These are phyloP conservation scores for Zoanthus sansibaricus DNA, from an alignment of 92 coral and sea anemone genomes.

Conservation along the genomic window DNA sequence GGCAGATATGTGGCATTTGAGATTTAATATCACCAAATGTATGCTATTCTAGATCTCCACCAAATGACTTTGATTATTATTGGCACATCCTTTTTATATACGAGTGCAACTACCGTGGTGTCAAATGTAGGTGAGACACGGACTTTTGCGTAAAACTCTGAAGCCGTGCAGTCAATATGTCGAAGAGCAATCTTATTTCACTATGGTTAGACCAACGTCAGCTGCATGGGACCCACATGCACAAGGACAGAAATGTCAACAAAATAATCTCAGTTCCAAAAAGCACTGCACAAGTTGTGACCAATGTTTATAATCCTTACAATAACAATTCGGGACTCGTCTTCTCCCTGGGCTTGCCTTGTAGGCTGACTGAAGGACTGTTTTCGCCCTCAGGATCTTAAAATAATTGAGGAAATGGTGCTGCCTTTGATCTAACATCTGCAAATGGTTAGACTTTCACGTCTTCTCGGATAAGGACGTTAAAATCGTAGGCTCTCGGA, in stretches of 20 bases:
- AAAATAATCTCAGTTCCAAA: not conserved
- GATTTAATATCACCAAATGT: not conserved
- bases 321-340: no score
- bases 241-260: not conserved
- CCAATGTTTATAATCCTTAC: no score
- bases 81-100: not conserved
- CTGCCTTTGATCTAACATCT: no score
- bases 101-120: not conserved
- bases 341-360: no score
- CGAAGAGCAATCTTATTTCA: not conserved
- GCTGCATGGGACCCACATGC: not conserved
- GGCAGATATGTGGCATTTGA: not conserved
- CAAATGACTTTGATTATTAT: no score
- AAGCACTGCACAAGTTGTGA: not conserved
- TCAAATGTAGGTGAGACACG: not conserved
- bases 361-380: no score
- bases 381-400: no score
- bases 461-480: no score
- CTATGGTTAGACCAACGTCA: not conserved
- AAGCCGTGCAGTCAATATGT: not conserved
- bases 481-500: no score
- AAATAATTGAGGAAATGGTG: no score
- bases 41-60: no score
- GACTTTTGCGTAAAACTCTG: not conserved
- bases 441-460: no score